A percentile compares a stretch with the other conserved stretches of the same genome.
These are phyloP conservation scores for Diadumene lineata DNA, from an alignment of 92 coral and sea anemone genomes.

Conservation along the genomic window DNA sequence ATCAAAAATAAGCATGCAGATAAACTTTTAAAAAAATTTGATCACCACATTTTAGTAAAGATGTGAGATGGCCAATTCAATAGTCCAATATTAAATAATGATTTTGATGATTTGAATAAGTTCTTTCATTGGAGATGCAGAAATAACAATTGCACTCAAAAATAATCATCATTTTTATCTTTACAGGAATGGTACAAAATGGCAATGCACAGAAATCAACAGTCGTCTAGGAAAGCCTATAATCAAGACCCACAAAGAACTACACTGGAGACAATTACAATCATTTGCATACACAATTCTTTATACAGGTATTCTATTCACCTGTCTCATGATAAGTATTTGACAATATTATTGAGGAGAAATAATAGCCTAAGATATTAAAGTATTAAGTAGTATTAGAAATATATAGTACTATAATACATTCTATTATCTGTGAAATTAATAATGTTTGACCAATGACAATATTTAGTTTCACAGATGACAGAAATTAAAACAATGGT, in stretches of 20 bases:
- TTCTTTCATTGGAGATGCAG: too few relatives aligned
- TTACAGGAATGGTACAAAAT: slow-evolving; percentile 1
- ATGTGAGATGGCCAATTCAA: too few relatives aligned
- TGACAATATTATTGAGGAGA: background rate
- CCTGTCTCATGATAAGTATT: background rate
- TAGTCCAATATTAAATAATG: too few relatives aligned
- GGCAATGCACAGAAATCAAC: background rate
- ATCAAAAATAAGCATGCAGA: background rate
- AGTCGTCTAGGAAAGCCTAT: background rate
- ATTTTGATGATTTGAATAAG: too few relatives aligned
- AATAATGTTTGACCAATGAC: too few relatives aligned
- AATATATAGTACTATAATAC: too few relatives aligned
- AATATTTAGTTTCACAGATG: too few relatives aligned
- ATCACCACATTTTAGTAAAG: background rate
- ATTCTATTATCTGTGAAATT: too few relatives aligned
- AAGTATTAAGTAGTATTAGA: too few relatives aligned
- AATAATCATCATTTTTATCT: background rate
- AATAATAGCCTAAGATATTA: background rate
- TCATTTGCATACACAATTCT: background rate
- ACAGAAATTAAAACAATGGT: too few relatives aligned
- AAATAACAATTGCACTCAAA: background rate
- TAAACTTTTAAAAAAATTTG: background rate
- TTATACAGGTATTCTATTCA: background rate
- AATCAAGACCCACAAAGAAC: too few relatives aligned
- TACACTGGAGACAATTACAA: too few relatives aligned